Evolutionary conservation across 2,797 vertebrate species (phyloP).

Genomic region (Poeciliopsis paucimaculata): DNA sequence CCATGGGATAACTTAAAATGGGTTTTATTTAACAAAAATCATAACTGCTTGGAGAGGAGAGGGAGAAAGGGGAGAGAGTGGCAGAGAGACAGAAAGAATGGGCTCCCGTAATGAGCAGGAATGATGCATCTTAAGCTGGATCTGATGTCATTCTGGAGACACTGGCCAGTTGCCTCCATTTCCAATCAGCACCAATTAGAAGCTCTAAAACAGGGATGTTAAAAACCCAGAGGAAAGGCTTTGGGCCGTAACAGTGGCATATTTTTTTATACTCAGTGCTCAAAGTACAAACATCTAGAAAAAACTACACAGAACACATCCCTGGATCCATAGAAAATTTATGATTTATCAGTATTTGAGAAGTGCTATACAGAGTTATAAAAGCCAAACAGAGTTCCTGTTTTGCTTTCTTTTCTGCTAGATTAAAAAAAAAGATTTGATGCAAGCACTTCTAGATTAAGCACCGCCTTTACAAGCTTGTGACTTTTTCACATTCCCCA

Average conservation of each 20-base stretch:
- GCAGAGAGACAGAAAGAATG: too few relatives aligned
- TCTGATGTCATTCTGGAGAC: too few relatives aligned
- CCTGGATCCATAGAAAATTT: constrained; percentile 45
- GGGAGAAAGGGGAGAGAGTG: too few relatives aligned
- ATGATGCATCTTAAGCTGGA: too few relatives aligned
- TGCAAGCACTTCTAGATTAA: constrained; percentile 18
- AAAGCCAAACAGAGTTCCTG: constrained; percentile 16
- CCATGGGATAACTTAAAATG: too few relatives aligned
- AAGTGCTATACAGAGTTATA: constrained; percentile 15
- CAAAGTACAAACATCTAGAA: background rate
- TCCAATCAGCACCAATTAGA: too few relatives aligned
- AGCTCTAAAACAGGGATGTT: too few relatives aligned
- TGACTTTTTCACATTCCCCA: constrained; percentile 17
- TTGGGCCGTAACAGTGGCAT: background rate
- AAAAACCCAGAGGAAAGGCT: too few relatives aligned
- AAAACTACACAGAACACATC: background rate
- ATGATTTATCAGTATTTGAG: constrained; percentile 62
- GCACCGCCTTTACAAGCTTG: constrained; percentile 14
- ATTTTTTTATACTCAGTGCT: background rate
- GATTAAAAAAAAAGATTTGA: constrained; percentile 23
- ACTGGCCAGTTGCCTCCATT: too few relatives aligned
- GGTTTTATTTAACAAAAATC: too few relatives aligned
- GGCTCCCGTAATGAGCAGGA: too few relatives aligned
- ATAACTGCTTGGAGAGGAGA: too few relatives aligned
- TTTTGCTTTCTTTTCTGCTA: constrained; percentile 14